A percentile compares a stretch with the other conserved stretches of the same genome.
These are phyloP conservation scores for Anticlea derivata DNA, from an alignment of 2,888 invertebrate species.

Conservation along the genomic window DNA sequence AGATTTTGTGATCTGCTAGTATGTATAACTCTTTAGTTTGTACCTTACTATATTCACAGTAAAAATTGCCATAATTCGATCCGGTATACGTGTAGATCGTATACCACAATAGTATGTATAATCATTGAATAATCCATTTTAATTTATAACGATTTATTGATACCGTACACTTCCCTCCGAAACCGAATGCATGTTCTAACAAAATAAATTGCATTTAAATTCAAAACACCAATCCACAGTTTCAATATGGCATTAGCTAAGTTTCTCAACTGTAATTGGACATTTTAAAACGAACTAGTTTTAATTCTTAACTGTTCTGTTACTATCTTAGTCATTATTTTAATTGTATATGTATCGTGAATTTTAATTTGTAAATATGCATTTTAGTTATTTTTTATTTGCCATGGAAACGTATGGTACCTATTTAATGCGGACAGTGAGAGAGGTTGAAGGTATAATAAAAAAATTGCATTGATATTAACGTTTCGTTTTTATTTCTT, in stretches of 20 bases:
- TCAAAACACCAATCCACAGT: conserved; percentile 46
- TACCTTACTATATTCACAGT: conserved; percentile 71
- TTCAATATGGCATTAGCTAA: conserved; percentile 43
- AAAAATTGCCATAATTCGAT: conserved; percentile 76
- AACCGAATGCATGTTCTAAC: conserved; percentile 45
- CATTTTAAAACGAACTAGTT: conserved; percentile 59
- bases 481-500: conserved; percentile 63
- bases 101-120: conserved; percentile 54
- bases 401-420: conserved; percentile 76
- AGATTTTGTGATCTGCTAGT: conserved; percentile 82
- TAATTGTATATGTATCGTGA: conserved; percentile 79
- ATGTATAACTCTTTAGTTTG: conserved; percentile 70
- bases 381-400: conserved; percentile 78
- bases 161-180: conserved; percentile 62
- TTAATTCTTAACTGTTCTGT: conserved; percentile 63
- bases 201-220: conserved; percentile 61
- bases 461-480: conserved; percentile 75
- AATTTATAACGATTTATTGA: conserved; percentile 53
- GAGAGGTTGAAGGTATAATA: conserved; percentile 78
- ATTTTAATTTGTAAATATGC: conserved; percentile 81
- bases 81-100: conserved; percentile 56
- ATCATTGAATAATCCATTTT: conserved; percentile 48
- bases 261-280: conserved; percentile 46
- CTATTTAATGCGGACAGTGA: conserved; percentile 73
- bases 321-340: conserved; percentile 78